Evolutionary conservation across 2,113 vertebrate genomes (phyloP), one percentile per base, ranked within the genome.

Genomic region (Hemiprocne comata): DNA sequence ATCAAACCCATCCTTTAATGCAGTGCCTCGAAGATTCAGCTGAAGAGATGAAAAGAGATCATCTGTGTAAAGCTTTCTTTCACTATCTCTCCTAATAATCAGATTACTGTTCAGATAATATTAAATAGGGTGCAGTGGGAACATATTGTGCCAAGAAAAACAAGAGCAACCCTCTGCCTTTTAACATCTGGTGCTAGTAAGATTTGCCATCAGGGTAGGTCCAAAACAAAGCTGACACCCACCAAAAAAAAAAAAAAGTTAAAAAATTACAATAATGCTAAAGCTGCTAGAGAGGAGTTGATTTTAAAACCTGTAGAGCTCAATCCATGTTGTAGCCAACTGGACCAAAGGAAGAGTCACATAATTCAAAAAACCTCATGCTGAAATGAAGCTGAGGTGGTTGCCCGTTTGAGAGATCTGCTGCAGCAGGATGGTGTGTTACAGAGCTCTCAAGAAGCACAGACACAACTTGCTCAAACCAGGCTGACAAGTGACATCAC

Each of bases 41-140:
- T 95, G 95, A 96, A 80, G 86, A 89, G 84, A 97, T 93, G 89
- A 95, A 97, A 90, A 75, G 88, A 95, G 88, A 93, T 92, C 90
- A 94, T 96, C 93, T 96, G 75, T 10, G 60, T 87, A 89, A 95
- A 92, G 90, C 94, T 95, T 86, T 92, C 79, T 79, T 90, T 78
- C 89, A 40, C 95, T 86, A 33, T 87, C 83, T 81, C 79, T 90
- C 90, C 95, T 96, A 87, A 96, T 96, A 77, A 93, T 92, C 93
- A 95, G 95, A 97, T 95, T 95, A 93, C 88, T 58, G 53, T 77
- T 81, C 90, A 94, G 95, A 96, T 95, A 94, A 90, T 94, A 97
- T 74, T 93, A 88, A 96, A 89, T 66, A 89, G 94, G 65, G 85
- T 95, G 86, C 86, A 96, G 73, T 38, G 93, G 95, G 92, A 96